These are phyloP conservation scores for Gallinago media DNA, from an alignment of 2,113 vertebrate species.

Conservation along the genomic window DNA sequence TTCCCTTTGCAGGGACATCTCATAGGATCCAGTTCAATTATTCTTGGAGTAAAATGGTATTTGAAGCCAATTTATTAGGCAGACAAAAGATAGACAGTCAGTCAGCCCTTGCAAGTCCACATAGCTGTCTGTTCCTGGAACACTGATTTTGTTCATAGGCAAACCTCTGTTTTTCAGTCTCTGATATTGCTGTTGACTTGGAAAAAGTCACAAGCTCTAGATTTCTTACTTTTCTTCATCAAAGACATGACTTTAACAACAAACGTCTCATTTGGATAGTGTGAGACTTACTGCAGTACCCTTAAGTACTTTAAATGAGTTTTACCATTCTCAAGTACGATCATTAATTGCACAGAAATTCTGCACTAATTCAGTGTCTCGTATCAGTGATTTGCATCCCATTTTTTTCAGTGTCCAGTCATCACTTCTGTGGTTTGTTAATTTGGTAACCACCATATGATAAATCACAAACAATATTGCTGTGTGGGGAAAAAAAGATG, in stretches of 20 bases:
- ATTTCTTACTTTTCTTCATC: neutral
- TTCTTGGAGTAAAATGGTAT: neutral
- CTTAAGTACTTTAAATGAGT: neutral
- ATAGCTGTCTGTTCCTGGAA: neutral
- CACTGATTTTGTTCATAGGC: neutral
- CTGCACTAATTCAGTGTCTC: neutral
- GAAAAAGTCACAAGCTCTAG: neutral
- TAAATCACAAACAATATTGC: neutral
- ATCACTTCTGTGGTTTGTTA: neutral
- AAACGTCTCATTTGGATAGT: neutral
- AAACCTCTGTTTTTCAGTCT: neutral
- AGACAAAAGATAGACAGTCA: neutral
- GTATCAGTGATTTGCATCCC: neutral
- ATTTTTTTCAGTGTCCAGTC: neutral
- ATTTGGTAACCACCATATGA: neutral
- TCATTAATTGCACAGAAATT: neutral
- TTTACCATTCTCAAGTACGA: neutral
- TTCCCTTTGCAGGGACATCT: neutral
- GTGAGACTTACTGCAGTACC: neutral
- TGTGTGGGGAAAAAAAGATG: neutral
- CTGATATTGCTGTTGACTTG: neutral
- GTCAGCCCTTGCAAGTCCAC: neutral
- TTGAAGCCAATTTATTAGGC: neutral
- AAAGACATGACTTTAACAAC: neutral
- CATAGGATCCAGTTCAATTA: neutral